Base-by-base conservation (phyloP, 2,113 vertebrate species). In the Sinocyclocheilus rhinocerous region DNA sequence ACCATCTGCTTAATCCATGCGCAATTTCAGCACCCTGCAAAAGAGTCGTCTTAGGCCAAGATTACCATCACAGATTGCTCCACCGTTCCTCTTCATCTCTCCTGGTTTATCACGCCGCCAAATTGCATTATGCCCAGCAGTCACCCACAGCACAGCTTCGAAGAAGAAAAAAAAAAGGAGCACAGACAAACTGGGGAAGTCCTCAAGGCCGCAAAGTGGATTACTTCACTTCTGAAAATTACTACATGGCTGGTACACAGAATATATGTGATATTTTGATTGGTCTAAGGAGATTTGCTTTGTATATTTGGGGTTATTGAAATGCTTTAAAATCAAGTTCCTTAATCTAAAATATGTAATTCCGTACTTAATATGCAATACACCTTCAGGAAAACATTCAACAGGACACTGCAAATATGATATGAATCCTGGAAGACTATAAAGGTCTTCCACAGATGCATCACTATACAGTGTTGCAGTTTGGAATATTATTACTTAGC, bases 1-100 rank as follows among this genome's bases (percentile, higher is more conserved):
- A 91, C 96, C 96, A 97, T 97, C 96, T 96, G 96, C 95, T 95
- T 96, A 96, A 97, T 95, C 95, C 93, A 90, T 26, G 69, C 94
- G 93, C 94, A 94, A 93, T 96, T 95, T 96, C 96, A 95, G 93
- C 87, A 92, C 93, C 93, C 88, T 95, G 96, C 95, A 95, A 96
- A 96, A 90, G 95, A 95, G 93, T 93, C 84, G 84, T 87, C 90
- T 89, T 93, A 91, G 94, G 95, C 96, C 96, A 97, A 96, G 95
- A 95, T 95, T 95, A 95, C 91, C 89, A 86, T 94, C 93, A 92
- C 94, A 94, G 93, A 96, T 96, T 96, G 89, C 94, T 87, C 52
- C 79, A 79, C 76, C 65, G 83, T 70, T 81, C 83, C 86, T 86
- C 87, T 88, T 95, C 91, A 91, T 95, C 92, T 95, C 94, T 94